Percentiles rank a stretch among this genome's conserved stretches.
These are phyloP conservation scores for Tholera decimalis DNA, from an alignment of 2,888 invertebrate genomes.

Conservation along the genomic window DNA sequence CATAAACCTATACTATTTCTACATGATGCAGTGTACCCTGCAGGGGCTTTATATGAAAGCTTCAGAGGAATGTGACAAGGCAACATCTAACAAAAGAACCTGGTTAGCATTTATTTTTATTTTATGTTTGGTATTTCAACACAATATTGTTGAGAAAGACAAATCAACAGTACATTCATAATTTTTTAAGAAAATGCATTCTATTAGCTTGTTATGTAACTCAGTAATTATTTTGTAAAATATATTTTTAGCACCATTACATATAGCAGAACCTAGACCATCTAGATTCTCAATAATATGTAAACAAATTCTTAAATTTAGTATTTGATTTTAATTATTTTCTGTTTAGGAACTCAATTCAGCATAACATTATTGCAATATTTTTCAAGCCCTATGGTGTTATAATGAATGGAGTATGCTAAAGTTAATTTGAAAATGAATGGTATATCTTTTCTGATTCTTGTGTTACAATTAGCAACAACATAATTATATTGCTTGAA, in stretches of 20 bases:
- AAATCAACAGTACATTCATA: background rate
- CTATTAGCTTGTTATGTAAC: background rate
- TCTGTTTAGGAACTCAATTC: background rate
- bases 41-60: slow-evolving; percentile 77
- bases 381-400: background rate
- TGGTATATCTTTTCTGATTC: background rate
- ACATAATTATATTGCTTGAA: slow-evolving; percentile 66
- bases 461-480: background rate
- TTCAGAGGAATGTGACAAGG: slow-evolving; percentile 76
- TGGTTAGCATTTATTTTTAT: slow-evolving; percentile 80
- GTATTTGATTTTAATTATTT: background rate
- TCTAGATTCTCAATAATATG: slow-evolving; percentile 1
- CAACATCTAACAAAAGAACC: slow-evolving; percentile 72
- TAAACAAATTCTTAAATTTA: slow-evolving; percentile 8
- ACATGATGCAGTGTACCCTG: slow-evolving; percentile 79
- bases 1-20: slow-evolving; percentile 47
- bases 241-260: background rate
- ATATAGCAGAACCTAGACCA: background rate
- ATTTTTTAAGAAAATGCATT: background rate
- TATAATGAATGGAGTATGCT: background rate
- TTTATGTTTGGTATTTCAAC: slow-evolving; percentile 43
- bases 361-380: background rate
- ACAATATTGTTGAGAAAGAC: slow-evolving; percentile 1
- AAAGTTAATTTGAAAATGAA: no score
- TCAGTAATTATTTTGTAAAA: background rate